A percentile compares a stretch with the other conserved stretches of the same genome.
Conservation (phyloP, 1,140 invertebrate species). For the Atta colombica region DNA sequence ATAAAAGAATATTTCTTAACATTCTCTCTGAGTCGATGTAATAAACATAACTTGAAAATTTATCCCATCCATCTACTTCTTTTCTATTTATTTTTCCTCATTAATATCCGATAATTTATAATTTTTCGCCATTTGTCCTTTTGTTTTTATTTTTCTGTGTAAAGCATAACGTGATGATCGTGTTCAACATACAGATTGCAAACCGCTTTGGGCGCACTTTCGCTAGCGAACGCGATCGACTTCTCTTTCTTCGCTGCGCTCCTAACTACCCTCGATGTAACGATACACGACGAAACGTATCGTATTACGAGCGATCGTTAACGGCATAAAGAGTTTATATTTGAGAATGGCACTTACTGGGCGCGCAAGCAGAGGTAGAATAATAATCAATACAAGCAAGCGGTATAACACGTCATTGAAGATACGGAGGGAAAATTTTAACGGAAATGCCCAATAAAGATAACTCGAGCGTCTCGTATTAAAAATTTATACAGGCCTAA, state of each 20-base stretch:
- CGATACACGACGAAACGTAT: constrained; percentile 85
- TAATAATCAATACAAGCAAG: constrained; percentile 74
- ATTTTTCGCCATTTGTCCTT: not conserved
- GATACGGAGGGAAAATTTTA: constrained; percentile 54
- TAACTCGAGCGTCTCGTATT: not conserved
- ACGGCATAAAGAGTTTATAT: constrained; percentile 79
- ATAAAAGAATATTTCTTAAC: not conserved
- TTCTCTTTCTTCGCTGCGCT: constrained; percentile 80
- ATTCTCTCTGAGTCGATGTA: not conserved
- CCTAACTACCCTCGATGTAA: constrained; percentile 82
- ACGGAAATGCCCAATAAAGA: constrained; percentile 63
- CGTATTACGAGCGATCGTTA: constrained; percentile 83
- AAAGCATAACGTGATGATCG: constrained; percentile 27
- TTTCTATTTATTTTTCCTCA: not conserved
- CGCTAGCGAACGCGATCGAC: constrained; percentile 79
- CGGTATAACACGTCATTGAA: constrained; percentile 60
- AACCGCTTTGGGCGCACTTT: constrained; percentile 55
- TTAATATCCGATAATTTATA: constrained; percentile 49
- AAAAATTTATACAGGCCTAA: not conserved
- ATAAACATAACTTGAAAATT: constrained; percentile 35
- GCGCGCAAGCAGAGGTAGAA: constrained; percentile 65
- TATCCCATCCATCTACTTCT: not conserved
- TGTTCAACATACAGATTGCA: constrained; percentile 51
- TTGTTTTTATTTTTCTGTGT: constrained; percentile 1
- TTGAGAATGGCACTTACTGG: constrained; percentile 73